Conservation (phyloP, 92 coral and sea anemone genomes). For the Umimayanthus chanpuru region DNA sequence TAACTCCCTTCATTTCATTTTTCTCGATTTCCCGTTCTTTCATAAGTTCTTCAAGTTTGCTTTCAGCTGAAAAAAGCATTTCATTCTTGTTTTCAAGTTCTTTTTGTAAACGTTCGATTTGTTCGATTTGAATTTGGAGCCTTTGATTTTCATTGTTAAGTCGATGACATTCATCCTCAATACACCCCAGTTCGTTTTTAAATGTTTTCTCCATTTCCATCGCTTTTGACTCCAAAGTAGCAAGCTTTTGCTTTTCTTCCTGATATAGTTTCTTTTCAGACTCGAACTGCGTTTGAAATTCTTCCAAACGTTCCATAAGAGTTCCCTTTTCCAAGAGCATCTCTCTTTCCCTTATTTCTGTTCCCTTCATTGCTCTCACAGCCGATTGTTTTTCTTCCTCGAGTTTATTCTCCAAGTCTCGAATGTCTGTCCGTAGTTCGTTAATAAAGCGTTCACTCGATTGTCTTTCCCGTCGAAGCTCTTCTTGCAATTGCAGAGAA, state of each 20-base stretch:
- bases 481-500: constrained; percentile 35
- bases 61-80: constrained; percentile 42
- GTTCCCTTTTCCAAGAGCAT: constrained; percentile 55
- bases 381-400: constrained; percentile 54
- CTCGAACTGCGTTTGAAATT: constrained; percentile 44
- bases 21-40: constrained; percentile 45
- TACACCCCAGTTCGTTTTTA: constrained; percentile 40
- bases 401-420: constrained; percentile 45
- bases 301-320: constrained; percentile 64
- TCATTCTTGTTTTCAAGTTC: constrained; percentile 50
- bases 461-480: constrained; percentile 53
- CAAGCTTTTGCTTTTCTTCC: constrained; percentile 40
- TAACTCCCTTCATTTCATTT: constrained; percentile 37
- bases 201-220: constrained; percentile 45
- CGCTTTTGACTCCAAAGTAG: constrained; percentile 29
- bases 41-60: constrained; percentile 41
- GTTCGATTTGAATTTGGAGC: constrained; percentile 49
- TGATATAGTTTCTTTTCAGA: constrained; percentile 36
- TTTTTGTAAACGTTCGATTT: constrained; percentile 49
- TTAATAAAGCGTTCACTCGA: constrained; percentile 50
- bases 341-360: constrained; percentile 48
- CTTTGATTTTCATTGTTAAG: constrained; percentile 34
- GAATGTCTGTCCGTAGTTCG: constrained; percentile 57
- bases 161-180: constrained; percentile 42
- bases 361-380: constrained; percentile 37